Conservation (phyloP, 1,140 invertebrate species). For the Pseudomyrmex concolor region DNA sequence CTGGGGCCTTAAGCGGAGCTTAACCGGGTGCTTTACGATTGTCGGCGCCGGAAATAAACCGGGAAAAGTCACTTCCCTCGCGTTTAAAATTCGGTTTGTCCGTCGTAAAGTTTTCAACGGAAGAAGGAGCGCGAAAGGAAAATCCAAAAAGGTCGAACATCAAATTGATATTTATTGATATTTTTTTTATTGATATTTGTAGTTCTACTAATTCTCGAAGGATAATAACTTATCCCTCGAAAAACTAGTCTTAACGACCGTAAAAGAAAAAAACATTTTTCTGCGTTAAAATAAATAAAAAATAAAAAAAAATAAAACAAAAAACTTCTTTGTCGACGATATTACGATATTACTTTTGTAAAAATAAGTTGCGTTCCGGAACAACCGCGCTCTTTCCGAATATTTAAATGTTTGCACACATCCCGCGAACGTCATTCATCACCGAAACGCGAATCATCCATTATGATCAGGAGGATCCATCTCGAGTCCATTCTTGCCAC, state of each 20-base stretch:
- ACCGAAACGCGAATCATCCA: conserved; percentile 25
- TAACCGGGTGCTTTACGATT: conserved; percentile 29
- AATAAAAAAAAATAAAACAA: not conserved
- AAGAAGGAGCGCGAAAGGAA: no score
- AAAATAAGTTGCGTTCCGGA: no score
- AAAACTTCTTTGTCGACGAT: no score
- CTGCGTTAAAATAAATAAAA: not conserved
- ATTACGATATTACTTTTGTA: no score
- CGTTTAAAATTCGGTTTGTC: not conserved
- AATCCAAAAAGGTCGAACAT: no score
- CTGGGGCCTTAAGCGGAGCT: conserved; percentile 7
- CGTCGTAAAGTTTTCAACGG: not conserved
- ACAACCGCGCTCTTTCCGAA: not conserved
- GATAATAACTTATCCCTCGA: no score
- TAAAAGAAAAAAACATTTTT: not conserved
- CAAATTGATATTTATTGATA: no score
- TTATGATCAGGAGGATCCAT: conserved; percentile 33
- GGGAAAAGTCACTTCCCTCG: conserved; percentile 33
- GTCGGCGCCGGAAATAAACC: conserved; percentile 58
- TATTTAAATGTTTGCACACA: not conserved
- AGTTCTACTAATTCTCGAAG: no score
- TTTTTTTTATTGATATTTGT: no score
- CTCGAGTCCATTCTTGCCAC: conserved; percentile 30
- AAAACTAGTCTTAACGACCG: not conserved
- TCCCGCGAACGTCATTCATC: conserved; percentile 32